Base-by-base conservation (phyloP, 1,140 invertebrate species). In the Dreissena polymorpha region DNA sequence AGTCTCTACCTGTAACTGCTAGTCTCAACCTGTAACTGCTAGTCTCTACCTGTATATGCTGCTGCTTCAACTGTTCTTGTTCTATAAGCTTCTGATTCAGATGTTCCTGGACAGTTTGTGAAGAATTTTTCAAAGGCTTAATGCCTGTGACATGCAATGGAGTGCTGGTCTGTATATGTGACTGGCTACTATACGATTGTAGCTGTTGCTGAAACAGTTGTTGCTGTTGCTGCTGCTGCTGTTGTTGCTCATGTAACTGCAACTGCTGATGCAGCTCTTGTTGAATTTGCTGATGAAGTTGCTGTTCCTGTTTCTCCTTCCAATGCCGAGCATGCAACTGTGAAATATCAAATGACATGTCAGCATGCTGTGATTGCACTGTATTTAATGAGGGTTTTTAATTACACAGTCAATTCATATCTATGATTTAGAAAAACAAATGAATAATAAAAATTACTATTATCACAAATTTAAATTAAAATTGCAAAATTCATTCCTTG, bases 101-200 rank as follows among this genome's bases (percentile, higher is more conserved):
- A 95, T 95, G 21, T 95, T 85, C 83, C 27, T 88, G 71, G 18
- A 74, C 71, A 6, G 85, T 87, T 53, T 86, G 87, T 95, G 78
- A 94, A 57, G 39, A 39, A 39, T 8, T 39, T 39, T 39, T 39
- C 39, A 39, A 39, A 39, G 39, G 39, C 39, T 39, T n/a, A n/a
- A n/a, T 39, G 39, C 39, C 39, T 39, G 39, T 39, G 39, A 39
- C 8, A 8, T 39, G 39, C 39, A 39, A 39, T 39, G 39, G 39
- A 39, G 39, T 39, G 39, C 39, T 39, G 39, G 39, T 39, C 39
- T 39, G 39, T 39, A 39, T 39, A 39, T 39, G 39, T 39, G 39
- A 39, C 39, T 39, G 39, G 39, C 39, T 39, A 39, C 39, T 39
- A 8, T 94, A 68, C 12, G 18, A 51, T 64, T 76, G 75, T 29